Percentiles rank a stretch among this genome's conserved stretches.
phyloP scores from a whole-genome alignment of 2,113 vertebrate genomes.

The Pterocles orientalis region DNA sequence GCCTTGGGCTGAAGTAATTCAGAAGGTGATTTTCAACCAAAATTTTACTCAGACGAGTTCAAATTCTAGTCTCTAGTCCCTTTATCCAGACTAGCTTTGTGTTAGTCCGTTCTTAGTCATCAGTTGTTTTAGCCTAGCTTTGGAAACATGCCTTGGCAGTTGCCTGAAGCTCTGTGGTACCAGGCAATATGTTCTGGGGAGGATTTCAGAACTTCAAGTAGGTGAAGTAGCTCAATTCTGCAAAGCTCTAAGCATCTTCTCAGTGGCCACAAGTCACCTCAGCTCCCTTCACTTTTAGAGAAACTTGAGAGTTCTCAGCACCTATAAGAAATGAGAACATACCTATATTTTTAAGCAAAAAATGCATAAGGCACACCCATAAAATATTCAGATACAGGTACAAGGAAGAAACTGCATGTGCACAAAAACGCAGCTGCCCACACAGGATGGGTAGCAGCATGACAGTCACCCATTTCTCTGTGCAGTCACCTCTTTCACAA shows the following conservation, averaged over 20 bases:
- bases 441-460: not conserved
- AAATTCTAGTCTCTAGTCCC: not conserved
- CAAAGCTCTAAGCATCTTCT: not conserved
- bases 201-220: not conserved
- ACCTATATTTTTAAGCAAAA: not conserved
- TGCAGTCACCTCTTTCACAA: not conserved
- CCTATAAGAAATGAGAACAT: not conserved
- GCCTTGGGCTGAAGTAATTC: not conserved
- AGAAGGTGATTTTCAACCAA: not conserved
- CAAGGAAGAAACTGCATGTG: not conserved
- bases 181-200: not conserved
- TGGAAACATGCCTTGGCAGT: not conserved
- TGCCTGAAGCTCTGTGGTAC: not conserved
- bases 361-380: not conserved
- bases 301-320: not conserved
- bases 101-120: not conserved
- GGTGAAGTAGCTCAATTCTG: not conserved
- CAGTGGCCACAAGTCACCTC: not conserved
- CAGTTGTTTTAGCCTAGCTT: not conserved
- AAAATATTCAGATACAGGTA: not conserved
- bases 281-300: not conserved
- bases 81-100: not conserved
- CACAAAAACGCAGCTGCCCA: not conserved
- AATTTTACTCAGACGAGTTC: not conserved
- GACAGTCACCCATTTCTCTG: not conserved